Evolutionary conservation across 2,797 vertebrate species (phyloP), one percentile per base, ranked within the genome.

Genomic region (Neomorphus geoffroyi): DNA sequence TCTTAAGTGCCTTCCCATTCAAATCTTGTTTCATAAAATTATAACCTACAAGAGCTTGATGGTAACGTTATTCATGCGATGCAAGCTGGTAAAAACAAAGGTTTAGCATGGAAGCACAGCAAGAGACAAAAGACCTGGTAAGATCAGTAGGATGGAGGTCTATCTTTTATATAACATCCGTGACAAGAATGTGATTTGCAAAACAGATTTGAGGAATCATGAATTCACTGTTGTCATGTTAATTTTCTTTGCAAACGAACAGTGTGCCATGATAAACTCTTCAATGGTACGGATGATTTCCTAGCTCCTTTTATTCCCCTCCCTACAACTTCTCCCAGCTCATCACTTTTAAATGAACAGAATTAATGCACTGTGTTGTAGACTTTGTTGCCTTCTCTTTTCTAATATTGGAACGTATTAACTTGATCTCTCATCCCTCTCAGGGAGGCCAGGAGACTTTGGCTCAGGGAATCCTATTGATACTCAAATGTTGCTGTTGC

Each of bases 301-400:
- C 78, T 87, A 60, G 46, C 87, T 92, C 89, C 79, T 70, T 93
- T 94, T 94, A 73, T 64, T 87, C 50, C 43, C 39, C 21, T 58
- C 60, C 41, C 5, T 5, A 39, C 51, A 56, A 54, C 70, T 88
- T 75, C 85, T 86, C 67, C 75, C 70, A 84, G 84, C 58, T 88
- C 83, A 89, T 54, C 60, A 58, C 30, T 84, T 94, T 86, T 65
- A 91, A 86, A 41, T 65, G 32, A 3, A 19, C n/a, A 51, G 67
- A 72, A 81, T 65, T 88, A 69, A 88, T 81, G n/a, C 2, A 1
- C 39, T 70, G 17, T 48, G 18, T 67, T 80, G 80, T 64, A 83
- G 50, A 67, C 30, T 85, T 85, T 37, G 43, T 88, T 95, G 69
- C 41, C 26, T 84, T 86, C 27, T 84, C 9, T 2, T 64, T 79